Percentiles rank a stretch among this genome's conserved stretches.
These are phyloP conservation scores for Antennarius maculatus DNA, from an alignment of 2,797 vertebrate genomes.

Conservation along the genomic window DNA sequence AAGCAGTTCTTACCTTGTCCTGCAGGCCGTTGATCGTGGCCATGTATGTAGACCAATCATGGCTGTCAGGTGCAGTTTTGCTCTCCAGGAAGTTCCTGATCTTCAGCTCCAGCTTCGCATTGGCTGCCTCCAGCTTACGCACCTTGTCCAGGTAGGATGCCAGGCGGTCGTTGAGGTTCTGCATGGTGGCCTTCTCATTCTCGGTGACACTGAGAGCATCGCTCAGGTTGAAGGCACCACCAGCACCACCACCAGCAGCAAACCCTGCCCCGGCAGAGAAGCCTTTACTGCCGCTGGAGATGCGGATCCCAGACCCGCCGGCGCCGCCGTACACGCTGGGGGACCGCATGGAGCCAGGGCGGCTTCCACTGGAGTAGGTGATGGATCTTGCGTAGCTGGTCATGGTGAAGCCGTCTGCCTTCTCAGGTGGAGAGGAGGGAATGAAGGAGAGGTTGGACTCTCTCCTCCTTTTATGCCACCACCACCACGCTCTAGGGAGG, in stretches of 20 bases:
- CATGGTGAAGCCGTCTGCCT: conserved; percentile 47
- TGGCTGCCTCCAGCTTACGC: conserved; percentile 83
- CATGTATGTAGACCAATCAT: conserved; percentile 76
- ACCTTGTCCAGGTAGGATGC: conserved; percentile 87
- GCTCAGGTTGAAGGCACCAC: conserved; percentile 32
- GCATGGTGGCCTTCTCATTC: conserved; percentile 81
- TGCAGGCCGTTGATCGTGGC: conserved; percentile 81
- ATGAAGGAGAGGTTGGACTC: neutral
- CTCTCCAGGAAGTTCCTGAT: conserved; percentile 84
- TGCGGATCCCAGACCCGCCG: conserved; percentile 62
- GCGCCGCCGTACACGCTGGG: conserved; percentile 77
- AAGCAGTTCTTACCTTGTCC: conserved; percentile 76
- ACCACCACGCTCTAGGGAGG: conserved; percentile 31
- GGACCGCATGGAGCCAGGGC: conserved; percentile 34
- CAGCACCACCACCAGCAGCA: neutral
- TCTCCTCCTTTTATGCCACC: conserved; percentile 41
- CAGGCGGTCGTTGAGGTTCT: conserved; percentile 90
- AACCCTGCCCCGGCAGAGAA: too few species aligned
- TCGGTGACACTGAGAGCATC: conserved; percentile 29
- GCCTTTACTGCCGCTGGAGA: conserved; percentile 46
- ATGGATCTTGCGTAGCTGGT: neutral
- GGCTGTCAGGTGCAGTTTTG: conserved; percentile 63
- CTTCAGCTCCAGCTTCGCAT: conserved; percentile 85
- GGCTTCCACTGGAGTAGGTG: neutral
- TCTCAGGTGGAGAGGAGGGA: conserved; percentile 42